Evolutionary conservation across 2,888 invertebrate species (phyloP), one percentile per base, ranked within the genome.

Genomic region (Lochmaea capreae): DNA sequence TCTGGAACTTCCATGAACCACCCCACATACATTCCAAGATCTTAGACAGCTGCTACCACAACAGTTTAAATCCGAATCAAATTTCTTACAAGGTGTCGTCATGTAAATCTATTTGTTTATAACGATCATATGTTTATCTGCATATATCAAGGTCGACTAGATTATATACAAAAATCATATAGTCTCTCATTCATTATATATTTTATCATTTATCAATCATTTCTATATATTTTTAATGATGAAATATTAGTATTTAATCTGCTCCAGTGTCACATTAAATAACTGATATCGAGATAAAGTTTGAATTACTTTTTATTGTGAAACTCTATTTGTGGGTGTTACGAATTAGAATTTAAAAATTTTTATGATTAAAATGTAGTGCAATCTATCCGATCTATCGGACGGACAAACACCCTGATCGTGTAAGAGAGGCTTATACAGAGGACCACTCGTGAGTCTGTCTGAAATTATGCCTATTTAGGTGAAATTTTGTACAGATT

Each of bases 71-170:
- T n/a, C 49, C 6, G 49, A n/a, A 49, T 4, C n/a, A 1, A 5
- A 49, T 46, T 46, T 46, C 3, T 46, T 2, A n/a, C 4, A 2
- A 33, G 49, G n/a, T 49, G 49, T 49, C n/a, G n/a, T n/a, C 49
- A 49, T n/a, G 1, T 49, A 54, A 16, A 54, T 18, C n/a, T 54
- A 54, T n/a, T 54, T 54, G 54, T 54, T 54, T 54, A 54, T 54
- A 9, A 10, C 16, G 59, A 59, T 59, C 59, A 59, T 59, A 59
- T 59, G 59, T 59, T 59, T 59, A 59, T 59, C 14, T 33, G 33
- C 12, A 59, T 8, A 33, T 8, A 18, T 11, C 62, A 63, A 63
- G 62, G 62, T 63, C 62, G 62, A 18, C 22, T 39, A 63, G 43
- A 63, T 63, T 11, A 43, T 16, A 16, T 18, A 63, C 14, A 62